These are phyloP conservation scores for Parnassius apollo DNA, from an alignment of 2,888 invertebrate species.

Conservation along the genomic window DNA sequence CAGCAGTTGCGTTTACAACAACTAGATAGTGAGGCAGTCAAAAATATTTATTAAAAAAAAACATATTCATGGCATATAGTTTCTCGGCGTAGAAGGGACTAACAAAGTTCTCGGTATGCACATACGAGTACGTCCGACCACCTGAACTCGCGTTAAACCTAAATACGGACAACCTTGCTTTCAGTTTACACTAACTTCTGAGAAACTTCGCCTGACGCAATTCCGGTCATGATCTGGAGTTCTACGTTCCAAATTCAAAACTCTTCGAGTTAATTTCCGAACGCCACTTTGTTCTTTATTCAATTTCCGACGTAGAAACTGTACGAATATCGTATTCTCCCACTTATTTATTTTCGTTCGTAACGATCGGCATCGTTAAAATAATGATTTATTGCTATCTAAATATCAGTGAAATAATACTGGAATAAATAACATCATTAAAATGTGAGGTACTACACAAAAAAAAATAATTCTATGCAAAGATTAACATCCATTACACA, in stretches of 20 bases:
- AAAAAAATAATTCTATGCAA: slow-evolving; percentile 60
- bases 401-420: neutral
- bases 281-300: slow-evolving; percentile 79
- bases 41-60: too few species aligned
- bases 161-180: slow-evolving; percentile 59
- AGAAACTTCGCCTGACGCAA: slow-evolving; percentile 74
- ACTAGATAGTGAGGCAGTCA: too few species aligned
- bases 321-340: slow-evolving; percentile 51
- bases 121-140: neutral
- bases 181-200: slow-evolving; percentile 68
- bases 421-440: slow-evolving; percentile 1
- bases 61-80: too few species aligned
- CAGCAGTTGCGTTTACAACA: too few species aligned
- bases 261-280: slow-evolving; percentile 78
- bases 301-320: slow-evolving; percentile 75
- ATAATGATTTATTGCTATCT: neutral
- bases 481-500: slow-evolving; percentile 64
- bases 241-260: slow-evolving; percentile 63
- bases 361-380: neutral
- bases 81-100: too few species aligned
- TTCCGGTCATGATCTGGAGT: slow-evolving; percentile 75
- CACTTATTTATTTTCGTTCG: slow-evolving; percentile 36
- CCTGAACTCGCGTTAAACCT: slow-evolving; percentile 36
- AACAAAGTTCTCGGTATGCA: neutral
- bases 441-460: slow-evolving; percentile 27